These are phyloP conservation scores for Phalacrocorax aristotelis DNA, from an alignment of 2,113 vertebrate species.

Conservation along the genomic window DNA sequence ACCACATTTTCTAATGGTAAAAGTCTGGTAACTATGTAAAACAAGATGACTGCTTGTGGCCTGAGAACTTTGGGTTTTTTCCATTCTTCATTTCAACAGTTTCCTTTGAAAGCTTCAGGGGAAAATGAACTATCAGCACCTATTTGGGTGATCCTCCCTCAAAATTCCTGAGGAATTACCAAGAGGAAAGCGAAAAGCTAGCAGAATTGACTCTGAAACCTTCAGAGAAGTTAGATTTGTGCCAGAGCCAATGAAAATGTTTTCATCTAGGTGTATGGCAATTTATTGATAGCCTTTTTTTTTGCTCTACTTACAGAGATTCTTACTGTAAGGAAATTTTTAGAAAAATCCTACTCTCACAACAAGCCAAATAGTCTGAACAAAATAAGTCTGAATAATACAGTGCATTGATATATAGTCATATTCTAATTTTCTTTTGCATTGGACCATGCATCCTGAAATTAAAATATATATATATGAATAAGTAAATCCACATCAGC, in stretches of 20 bases:
- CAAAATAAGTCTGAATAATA: background rate
- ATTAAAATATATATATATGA: background rate
- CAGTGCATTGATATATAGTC: background rate
- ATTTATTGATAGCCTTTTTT: constrained; percentile 24
- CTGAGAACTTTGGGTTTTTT: background rate
- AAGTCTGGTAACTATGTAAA: constrained; percentile 56
- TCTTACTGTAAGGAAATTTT: constrained; percentile 1
- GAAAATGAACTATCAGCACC: constrained; percentile 39
- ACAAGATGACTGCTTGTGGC: constrained; percentile 8
- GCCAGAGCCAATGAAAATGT: constrained; percentile 37
- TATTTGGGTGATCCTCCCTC: constrained; percentile 53
- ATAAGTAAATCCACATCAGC: background rate
- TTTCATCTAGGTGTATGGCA: constrained; percentile 2
- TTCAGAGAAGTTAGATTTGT: constrained; percentile 43
- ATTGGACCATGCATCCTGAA: background rate
- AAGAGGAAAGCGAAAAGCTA: constrained; percentile 41
- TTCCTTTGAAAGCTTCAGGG: constrained; percentile 31
- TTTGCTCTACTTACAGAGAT: background rate
- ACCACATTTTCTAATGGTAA: constrained; percentile 56
- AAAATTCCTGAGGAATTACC: constrained; percentile 56
- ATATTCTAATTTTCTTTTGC: constrained; percentile 36
- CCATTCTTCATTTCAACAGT: constrained; percentile 38
- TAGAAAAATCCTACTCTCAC: background rate
- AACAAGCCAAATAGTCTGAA: background rate
- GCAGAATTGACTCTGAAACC: constrained; percentile 33